Evolutionary conservation across 1,140 invertebrate species (phyloP).

Genomic region (Lordiphosa collinella): DNA sequence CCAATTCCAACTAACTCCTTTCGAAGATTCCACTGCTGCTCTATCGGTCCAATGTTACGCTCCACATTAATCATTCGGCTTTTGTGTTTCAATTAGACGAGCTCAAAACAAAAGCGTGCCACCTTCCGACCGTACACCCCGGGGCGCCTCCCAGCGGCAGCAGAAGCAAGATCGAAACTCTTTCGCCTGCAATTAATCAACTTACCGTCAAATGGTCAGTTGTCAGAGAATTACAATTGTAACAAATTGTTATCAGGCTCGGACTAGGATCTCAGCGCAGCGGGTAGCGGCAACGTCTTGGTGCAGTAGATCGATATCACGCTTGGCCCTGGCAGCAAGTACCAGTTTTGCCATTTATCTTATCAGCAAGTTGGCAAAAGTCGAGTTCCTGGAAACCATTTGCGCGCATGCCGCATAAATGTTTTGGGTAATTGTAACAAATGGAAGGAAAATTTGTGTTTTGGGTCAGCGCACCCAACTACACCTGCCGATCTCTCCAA

Average conservation of each 20-base stretch:
- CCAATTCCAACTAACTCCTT: no score
- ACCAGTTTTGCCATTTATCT: constrained; percentile 65
- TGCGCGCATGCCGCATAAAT: constrained; percentile 36
- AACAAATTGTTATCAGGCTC: constrained; percentile 33
- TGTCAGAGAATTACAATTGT: constrained; percentile 42
- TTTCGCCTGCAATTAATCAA: constrained; percentile 59
- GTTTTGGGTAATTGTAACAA: constrained; percentile 71
- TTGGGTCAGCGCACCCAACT: constrained; percentile 3
- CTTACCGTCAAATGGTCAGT: constrained; percentile 34
- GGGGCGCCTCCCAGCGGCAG: constrained; percentile 14
- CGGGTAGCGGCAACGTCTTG: constrained; percentile 8
- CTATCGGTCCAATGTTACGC: neutral
- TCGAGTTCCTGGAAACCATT: constrained; percentile 28
- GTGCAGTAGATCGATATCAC: constrained; percentile 6
- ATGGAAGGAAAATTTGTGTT: constrained; percentile 32
- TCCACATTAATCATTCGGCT: constrained; percentile 39
- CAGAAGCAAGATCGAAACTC: constrained; percentile 37
- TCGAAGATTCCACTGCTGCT: no score
- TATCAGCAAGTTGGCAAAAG: constrained; percentile 51
- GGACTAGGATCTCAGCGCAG: constrained; percentile 14
- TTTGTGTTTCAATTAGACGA: constrained; percentile 46
- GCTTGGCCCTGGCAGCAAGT: constrained; percentile 27
- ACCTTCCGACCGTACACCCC: constrained; percentile 5
- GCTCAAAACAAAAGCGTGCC: neutral
- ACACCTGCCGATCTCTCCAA: constrained; percentile 41